These are phyloP conservation scores for Cantharis lateralis DNA, from an alignment of 2,888 invertebrate genomes.

Conservation along the genomic window DNA sequence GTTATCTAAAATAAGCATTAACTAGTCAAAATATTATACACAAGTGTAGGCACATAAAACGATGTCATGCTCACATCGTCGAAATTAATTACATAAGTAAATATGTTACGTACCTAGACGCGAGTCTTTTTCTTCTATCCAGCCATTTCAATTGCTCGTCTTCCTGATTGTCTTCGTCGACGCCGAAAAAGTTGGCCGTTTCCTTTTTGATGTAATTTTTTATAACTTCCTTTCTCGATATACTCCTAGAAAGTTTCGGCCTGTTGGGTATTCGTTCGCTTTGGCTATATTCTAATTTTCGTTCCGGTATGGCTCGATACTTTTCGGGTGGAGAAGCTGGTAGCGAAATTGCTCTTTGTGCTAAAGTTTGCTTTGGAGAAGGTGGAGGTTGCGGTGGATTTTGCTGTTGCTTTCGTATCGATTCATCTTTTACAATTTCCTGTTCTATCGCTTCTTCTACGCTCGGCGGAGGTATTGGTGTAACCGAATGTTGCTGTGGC, in stretches of 20 bases:
- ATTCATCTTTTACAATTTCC: slow-evolving; percentile 11
- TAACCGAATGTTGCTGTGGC: slow-evolving; percentile 41
- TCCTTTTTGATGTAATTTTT: slow-evolving; percentile 75
- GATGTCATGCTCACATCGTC: neutral
- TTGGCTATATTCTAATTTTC: slow-evolving; percentile 46
- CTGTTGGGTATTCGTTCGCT: slow-evolving; percentile 50
- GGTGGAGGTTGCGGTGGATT: slow-evolving; percentile 14
- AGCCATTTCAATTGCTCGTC: slow-evolving; percentile 77
- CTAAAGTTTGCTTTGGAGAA: slow-evolving; percentile 30
- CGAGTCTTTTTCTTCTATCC: slow-evolving; percentile 78
- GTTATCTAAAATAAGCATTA: neutral
- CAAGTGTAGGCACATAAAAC: neutral
- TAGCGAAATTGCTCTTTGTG: slow-evolving; percentile 38
- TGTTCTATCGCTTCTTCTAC: slow-evolving; percentile 28
- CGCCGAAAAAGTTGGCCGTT: slow-evolving; percentile 84
- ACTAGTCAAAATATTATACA: neutral
- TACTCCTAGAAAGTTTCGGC: slow-evolving; percentile 52
- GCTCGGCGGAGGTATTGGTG: slow-evolving; percentile 11
- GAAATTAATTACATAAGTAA: neutral
- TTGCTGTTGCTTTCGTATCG: slow-evolving; percentile 9
- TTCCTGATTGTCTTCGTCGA: slow-evolving; percentile 77
- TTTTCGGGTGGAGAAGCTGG: slow-evolving; percentile 41
- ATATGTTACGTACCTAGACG: slow-evolving; percentile 64
- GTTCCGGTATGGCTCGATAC: slow-evolving; percentile 29
- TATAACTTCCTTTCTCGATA: slow-evolving; percentile 57